Evolutionary conservation across 2,113 vertebrate genomes (phyloP).

Genomic region (Varanus salvator): DNA sequence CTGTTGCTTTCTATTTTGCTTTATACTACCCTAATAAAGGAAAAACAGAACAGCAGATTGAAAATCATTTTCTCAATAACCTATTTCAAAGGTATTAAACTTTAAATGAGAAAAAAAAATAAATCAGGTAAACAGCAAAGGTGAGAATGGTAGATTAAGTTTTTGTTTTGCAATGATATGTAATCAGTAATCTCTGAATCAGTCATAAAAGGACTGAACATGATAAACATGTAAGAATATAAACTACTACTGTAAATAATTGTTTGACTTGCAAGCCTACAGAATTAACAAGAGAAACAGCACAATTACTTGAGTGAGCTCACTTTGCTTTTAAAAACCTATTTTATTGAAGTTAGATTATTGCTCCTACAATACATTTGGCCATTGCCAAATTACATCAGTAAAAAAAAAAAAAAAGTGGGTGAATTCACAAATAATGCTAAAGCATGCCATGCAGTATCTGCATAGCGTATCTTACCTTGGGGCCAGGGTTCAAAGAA

Average conservation of each 20-base stretch:
- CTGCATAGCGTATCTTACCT: too few species aligned
- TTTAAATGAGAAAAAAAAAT: neutral
- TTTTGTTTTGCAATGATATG: constrained; percentile 22
- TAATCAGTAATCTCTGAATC: constrained; percentile 18
- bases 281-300: neutral
- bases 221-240: neutral
- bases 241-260: neutral
- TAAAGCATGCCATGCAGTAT: too few species aligned
- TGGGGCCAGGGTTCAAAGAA: too few species aligned
- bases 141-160: constrained; percentile 3
- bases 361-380: neutral
- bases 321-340: constrained; percentile 34
- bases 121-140: constrained; percentile 20
- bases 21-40: neutral
- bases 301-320: constrained; percentile 24
- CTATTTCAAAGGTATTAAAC: neutral
- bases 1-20: neutral
- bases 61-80: neutral
- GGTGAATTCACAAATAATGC: too few species aligned
- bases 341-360: neutral
- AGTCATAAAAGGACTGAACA: constrained; percentile 27
- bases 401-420: neutral
- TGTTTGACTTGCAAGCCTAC: constrained; percentile 33
- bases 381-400: neutral
- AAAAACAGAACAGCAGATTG: neutral